These are phyloP conservation scores for Vesta saturnalis DNA, from an alignment of 2,888 invertebrate species.

Conservation along the genomic window DNA sequence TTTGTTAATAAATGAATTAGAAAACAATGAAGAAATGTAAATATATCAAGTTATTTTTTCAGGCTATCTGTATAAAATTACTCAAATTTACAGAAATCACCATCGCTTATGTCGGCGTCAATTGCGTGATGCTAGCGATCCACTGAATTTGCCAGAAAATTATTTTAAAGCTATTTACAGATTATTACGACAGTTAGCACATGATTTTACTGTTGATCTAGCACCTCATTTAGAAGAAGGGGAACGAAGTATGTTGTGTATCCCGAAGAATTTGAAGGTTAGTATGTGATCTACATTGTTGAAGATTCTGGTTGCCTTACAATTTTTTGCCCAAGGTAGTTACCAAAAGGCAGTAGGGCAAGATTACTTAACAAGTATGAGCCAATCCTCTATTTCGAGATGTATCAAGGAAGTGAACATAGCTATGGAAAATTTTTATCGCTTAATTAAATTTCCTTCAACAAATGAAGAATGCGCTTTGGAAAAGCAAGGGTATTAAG, in stretches of 20 bases:
- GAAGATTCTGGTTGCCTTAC: too few relatives aligned
- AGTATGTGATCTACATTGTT: too few relatives aligned
- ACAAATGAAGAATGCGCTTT: not conserved
- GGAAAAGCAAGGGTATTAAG: constrained; percentile 3
- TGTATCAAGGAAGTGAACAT: not conserved
- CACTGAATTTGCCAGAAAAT: too few relatives aligned
- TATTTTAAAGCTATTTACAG: not conserved
- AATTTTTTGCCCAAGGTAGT: too few relatives aligned
- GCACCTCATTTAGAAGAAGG: not conserved
- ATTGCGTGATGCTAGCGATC: too few relatives aligned
- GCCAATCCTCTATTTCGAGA: not conserved
- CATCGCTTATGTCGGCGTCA: not conserved
- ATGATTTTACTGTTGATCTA: not conserved
- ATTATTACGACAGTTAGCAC: not conserved
- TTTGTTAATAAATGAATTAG: not conserved
- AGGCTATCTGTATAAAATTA: not conserved
- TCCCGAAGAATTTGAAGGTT: not conserved
- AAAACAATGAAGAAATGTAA: not conserved
- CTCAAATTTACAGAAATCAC: not conserved
- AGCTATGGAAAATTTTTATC: not conserved
- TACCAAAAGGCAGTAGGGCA: too few relatives aligned
- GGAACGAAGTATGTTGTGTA: not conserved
- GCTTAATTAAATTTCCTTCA: not conserved
- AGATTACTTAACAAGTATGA: too few relatives aligned
- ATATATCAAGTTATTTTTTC: not conserved